These are phyloP conservation scores for Cebus imitator DNA, from an alignment of 2,113 vertebrate species.

Conservation along the genomic window DNA sequence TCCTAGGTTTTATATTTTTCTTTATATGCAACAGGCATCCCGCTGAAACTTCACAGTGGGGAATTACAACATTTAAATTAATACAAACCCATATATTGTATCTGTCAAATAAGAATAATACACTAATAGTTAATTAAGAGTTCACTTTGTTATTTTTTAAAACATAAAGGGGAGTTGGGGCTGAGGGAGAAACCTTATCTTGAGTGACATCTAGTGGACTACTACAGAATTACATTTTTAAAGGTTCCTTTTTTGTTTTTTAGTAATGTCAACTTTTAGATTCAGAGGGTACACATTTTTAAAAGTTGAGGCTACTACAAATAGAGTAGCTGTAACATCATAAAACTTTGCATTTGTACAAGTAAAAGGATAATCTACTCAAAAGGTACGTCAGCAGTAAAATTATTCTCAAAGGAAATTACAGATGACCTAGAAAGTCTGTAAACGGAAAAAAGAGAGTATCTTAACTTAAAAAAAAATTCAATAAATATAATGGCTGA, in stretches of 20 bases:
- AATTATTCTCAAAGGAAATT: neutral
- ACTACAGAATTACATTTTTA: neutral
- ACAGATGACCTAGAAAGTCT: neutral
- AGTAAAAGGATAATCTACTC: neutral
- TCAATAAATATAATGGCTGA: neutral
- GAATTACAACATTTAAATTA: neutral
- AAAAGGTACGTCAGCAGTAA: neutral
- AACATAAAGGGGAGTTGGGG: neutral
- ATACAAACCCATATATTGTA: neutral
- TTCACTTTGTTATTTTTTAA: neutral
- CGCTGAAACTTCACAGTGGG: neutral
- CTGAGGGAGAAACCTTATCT: neutral
- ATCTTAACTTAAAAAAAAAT: neutral
- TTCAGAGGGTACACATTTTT: too few relatives aligned
- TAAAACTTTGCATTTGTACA: neutral
- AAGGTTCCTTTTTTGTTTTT: neutral
- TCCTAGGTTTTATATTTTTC: neutral
- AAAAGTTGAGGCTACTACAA: neutral
- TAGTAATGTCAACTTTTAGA: too few relatives aligned
- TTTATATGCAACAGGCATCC: neutral
- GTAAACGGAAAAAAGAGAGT: neutral
- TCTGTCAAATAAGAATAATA: neutral
- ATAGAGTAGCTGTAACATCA: neutral
- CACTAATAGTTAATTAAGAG: neutral
- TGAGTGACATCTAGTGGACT: constrained; percentile 85